A percentile compares a stretch with the other conserved stretches of the same genome.
These are phyloP conservation scores for Trididemnum miniatum DNA, from an alignment of 23 tunicate genomes.

Conservation along the genomic window DNA sequence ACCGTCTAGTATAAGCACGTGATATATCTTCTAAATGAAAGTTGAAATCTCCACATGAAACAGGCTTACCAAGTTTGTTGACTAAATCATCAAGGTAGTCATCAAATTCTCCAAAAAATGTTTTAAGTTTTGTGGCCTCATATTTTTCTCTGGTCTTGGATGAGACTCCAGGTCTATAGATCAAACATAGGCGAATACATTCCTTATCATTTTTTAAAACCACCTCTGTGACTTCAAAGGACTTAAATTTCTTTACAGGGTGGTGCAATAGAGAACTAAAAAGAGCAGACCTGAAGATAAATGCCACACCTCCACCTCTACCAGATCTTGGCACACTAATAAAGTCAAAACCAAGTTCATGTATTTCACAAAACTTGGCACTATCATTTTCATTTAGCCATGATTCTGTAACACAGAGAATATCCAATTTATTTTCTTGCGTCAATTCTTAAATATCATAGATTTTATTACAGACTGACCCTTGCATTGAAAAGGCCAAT, in stretches of 20 bases:
- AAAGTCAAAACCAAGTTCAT: not conserved
- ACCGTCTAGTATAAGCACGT: not conserved
- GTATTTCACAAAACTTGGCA: not conserved
- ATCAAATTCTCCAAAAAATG: not conserved
- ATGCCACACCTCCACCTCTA: not conserved
- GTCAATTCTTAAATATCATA: not conserved
- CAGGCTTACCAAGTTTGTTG: not conserved
- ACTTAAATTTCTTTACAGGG: not conserved
- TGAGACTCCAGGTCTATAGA: not conserved
- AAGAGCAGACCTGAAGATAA: not conserved
- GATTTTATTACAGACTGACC: not conserved
- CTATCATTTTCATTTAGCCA: not conserved
- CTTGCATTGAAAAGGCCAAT: not conserved
- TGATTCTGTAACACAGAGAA: not conserved
- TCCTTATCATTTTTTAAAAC: not conserved
- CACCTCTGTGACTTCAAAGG: not conserved
- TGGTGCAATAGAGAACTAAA: too few species aligned
- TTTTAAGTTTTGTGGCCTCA: not conserved
- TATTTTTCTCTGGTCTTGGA: not conserved
- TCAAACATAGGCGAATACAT: not conserved
- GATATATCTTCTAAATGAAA: not conserved
- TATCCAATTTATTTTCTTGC: not conserved
- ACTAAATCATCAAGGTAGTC: not conserved
- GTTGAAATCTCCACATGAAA: not conserved
- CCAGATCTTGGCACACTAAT: not conserved